A percentile compares a stretch with the other conserved stretches of the same genome.
Conservation (phyloP, 2,113 vertebrate genomes). For the Pseudonaja textilis region DNA sequence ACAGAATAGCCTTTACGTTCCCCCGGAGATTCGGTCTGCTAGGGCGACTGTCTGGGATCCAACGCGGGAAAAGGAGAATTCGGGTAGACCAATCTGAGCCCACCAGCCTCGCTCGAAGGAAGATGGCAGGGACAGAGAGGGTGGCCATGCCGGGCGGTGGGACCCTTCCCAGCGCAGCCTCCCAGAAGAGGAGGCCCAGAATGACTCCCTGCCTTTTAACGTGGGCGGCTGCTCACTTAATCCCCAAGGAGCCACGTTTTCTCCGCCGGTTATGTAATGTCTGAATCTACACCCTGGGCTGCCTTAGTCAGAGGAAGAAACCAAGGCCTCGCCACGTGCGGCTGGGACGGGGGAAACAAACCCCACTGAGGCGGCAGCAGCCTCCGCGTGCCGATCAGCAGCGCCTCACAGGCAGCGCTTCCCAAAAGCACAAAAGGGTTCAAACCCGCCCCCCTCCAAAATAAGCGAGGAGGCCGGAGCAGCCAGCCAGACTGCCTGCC, state of each 20-base stretch:
- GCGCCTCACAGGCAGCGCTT: neutral
- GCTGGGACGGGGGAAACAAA: neutral
- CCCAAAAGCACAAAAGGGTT: no score
- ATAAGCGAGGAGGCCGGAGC: neutral
- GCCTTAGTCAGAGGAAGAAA: neutral
- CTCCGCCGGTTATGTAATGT: neutral
- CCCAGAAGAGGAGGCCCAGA: neutral
- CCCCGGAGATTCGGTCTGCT: neutral
- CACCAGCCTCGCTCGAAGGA: neutral
- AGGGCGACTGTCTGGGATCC: neutral
- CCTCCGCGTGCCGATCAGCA: neutral
- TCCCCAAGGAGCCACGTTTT: accelerated
- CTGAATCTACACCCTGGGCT: neutral
- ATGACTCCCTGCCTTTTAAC: neutral
- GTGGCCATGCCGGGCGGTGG: no score
- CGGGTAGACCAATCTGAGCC: neutral
- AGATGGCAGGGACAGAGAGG: neutral
- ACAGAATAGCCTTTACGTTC: neutral
- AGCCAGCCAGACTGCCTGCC: neutral
- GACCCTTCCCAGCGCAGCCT: neutral
- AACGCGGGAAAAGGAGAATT: neutral
- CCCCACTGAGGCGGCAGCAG: neutral
- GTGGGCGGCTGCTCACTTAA: neutral
- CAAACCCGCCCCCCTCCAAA: neutral
- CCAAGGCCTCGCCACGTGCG: neutral